A percentile compares a stretch with the other conserved stretches of the same genome.
Evolutionary conservation across 2,113 vertebrate species (phyloP).

Genomic region (Cathartes aura): DNA sequence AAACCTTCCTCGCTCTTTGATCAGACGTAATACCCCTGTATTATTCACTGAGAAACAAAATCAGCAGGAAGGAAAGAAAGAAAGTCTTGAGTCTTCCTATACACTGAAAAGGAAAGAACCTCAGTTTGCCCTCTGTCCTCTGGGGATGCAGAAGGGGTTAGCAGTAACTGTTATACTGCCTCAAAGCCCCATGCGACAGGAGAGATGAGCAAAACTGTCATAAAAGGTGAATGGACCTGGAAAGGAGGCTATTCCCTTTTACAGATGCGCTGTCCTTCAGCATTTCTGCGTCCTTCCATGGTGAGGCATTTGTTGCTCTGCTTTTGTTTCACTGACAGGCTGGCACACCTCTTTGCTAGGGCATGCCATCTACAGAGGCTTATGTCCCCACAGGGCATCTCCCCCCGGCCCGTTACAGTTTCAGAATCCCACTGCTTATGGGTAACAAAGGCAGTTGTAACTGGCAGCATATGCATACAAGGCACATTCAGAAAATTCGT

Average conservation of each 20-base stretch:
- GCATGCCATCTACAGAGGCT: not conserved
- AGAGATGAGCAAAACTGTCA: not conserved
- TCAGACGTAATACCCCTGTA: not conserved
- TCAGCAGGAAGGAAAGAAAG: not conserved
- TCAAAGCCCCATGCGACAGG: fast-evolving
- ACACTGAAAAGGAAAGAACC: not conserved
- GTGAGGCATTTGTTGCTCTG: not conserved
- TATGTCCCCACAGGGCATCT: not conserved
- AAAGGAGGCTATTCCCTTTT: not conserved
- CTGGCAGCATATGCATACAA: not conserved
- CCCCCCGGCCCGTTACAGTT: not conserved
- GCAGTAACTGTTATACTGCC: not conserved
- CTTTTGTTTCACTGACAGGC: not conserved
- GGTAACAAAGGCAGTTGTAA: not conserved
- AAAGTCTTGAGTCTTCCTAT: not conserved
- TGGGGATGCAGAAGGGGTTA: not conserved
- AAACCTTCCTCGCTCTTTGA: not conserved
- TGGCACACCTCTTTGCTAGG: not conserved
- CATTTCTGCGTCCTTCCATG: not conserved
- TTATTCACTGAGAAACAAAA: not conserved
- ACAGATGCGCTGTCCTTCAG: not conserved
- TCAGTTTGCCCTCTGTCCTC: not conserved
- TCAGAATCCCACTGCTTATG: not conserved
- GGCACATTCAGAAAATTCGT: not conserved
- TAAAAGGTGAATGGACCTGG: not conserved